Evolutionary conservation across 2,888 invertebrate species (phyloP), one percentile per base, ranked within the genome.

Genomic region (Buathra laborator): DNA sequence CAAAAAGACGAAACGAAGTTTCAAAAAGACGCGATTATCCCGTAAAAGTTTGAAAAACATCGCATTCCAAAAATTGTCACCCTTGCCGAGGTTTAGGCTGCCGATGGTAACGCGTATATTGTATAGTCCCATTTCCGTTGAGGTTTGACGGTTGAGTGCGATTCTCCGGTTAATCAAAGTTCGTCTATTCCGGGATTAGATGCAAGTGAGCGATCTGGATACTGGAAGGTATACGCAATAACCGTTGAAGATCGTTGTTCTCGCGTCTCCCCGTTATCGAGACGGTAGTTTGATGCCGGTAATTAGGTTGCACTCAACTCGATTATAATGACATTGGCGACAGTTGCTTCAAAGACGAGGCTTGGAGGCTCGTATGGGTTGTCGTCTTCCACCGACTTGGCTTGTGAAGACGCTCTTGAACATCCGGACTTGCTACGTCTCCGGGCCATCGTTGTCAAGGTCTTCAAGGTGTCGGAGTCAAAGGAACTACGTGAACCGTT

Each of bases 291-390:
- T 89, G 90, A 91, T 88, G 87, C 86, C 86, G 86, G 84, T 91
- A 90, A 90, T 87, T 77, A 90, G 89, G 90, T 90, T 89, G 86
- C 88, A 86, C 88, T 89, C 89, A 88, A 91, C 88, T 90, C 88
- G 89, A 90, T 91, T 90, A 91, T 90, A 90, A 90, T 89, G 89
- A 90, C 85, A 87, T 71, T 79, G 67, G 59, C 62, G 67, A 70
- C 66, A 53, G 16, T 46, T 24, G 83, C 86, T 86, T 90, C 91
- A 90, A 90, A 91, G 91, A 89, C 70, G 46, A 85, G 6, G 72
- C 84, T 86, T 64, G 77, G 82, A 78, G 86, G 75, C 78, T 79
- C 78, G 77, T 59, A 77, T 84, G 62, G 46, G 51, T 37, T 37
- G 37, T 7, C 37, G 59, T 48, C 76, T 86, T 86, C 81, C 77